Conservation (phyloP, 2,888 invertebrate species). For the Amphimallon solstitiale region DNA sequence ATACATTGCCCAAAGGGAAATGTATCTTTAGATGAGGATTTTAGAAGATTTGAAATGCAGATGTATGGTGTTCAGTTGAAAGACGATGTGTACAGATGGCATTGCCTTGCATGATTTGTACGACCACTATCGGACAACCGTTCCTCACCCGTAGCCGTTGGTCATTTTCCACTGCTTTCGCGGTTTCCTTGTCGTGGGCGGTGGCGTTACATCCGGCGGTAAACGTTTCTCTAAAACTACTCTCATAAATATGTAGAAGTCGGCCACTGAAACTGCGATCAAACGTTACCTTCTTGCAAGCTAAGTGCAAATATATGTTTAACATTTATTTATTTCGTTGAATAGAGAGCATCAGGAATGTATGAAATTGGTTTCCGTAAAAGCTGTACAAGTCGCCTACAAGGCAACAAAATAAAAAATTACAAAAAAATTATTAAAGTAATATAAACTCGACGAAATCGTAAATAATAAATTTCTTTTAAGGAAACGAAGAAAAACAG, state of each 20-base stretch:
- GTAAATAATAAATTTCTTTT: too few relatives aligned
- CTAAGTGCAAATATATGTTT: constrained; percentile 13
- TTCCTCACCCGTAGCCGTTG: constrained; percentile 40
- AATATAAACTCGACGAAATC: too few relatives aligned
- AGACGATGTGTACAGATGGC: constrained; percentile 60
- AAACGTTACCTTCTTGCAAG: neutral
- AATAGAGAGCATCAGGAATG: neutral
- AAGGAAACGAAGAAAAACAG: too few relatives aligned
- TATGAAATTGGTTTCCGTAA: neutral
- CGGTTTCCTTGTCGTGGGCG: constrained; percentile 38
- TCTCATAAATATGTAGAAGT: constrained; percentile 35
- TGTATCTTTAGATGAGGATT: constrained; percentile 20
- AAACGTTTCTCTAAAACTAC: constrained; percentile 35
- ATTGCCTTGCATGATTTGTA: constrained; percentile 60
- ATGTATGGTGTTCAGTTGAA: constrained; percentile 57
- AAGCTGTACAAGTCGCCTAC: too few relatives aligned
- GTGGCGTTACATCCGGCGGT: constrained; percentile 20
- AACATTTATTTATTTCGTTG: neutral
- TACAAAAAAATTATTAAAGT: too few relatives aligned
- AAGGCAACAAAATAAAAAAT: too few relatives aligned
- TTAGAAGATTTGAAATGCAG: constrained; percentile 58
- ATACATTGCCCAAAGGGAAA: constrained; percentile 4
- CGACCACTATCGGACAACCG: constrained; percentile 58
- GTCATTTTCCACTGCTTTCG: constrained; percentile 42
- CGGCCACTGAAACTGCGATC: neutral